These are phyloP conservation scores for Spisula solida DNA, from an alignment of 2,888 invertebrate genomes.

Conservation along the genomic window DNA sequence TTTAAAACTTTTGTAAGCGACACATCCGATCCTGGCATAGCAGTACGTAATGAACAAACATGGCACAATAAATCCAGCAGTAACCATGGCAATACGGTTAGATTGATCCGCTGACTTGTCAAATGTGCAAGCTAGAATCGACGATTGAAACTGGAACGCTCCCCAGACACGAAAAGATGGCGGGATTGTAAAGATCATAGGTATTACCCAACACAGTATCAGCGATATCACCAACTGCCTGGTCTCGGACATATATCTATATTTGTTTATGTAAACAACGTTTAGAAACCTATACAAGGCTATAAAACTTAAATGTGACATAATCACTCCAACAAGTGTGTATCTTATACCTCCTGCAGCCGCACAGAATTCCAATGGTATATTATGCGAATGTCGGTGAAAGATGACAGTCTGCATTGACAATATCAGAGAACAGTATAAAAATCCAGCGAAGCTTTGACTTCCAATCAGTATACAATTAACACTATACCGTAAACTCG, in stretches of 20 bases:
- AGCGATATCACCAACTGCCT: slow-evolving; percentile 71
- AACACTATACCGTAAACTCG: slow-evolving; percentile 79
- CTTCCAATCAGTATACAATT: slow-evolving; percentile 83
- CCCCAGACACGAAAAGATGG: slow-evolving; percentile 80
- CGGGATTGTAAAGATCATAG: slow-evolving; percentile 76
- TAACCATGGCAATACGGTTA: slow-evolving; percentile 79
- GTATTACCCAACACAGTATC: slow-evolving; percentile 79
- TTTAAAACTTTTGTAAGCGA: slow-evolving; percentile 77
- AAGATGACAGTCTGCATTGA: slow-evolving; percentile 81
- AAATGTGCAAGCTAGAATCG: slow-evolving; percentile 81
- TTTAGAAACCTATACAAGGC: slow-evolving; percentile 81
- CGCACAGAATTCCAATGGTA: slow-evolving; percentile 73
- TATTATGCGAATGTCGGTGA: slow-evolving; percentile 71
- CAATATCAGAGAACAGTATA: slow-evolving; percentile 79
- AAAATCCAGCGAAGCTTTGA: slow-evolving; percentile 79
- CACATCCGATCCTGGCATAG: slow-evolving; percentile 81
- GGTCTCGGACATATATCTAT: slow-evolving; percentile 74
- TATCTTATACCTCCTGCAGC: slow-evolving; percentile 79
- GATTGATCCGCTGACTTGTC: slow-evolving; percentile 74
- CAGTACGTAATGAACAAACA: slow-evolving; percentile 81
- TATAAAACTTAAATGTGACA: slow-evolving; percentile 79
- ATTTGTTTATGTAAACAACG: slow-evolving; percentile 77
- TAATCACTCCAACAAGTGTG: slow-evolving; percentile 79
- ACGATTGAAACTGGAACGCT: slow-evolving; percentile 76
- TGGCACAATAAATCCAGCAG: slow-evolving; percentile 80